Conservation (phyloP, 2,113 vertebrate genomes). For the Rissa tridactyla region DNA sequence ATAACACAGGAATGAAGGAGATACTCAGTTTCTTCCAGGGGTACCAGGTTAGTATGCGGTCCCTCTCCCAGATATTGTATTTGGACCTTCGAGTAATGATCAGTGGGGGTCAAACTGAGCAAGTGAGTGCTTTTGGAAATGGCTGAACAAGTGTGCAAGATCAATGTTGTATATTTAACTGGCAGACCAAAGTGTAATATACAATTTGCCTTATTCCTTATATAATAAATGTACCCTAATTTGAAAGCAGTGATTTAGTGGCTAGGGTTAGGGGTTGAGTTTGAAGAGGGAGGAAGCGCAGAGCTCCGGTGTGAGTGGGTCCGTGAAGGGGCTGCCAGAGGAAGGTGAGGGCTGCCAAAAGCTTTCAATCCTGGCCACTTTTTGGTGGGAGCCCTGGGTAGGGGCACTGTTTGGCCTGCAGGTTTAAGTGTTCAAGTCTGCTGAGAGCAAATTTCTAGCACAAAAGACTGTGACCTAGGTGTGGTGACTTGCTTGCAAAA, state of each 20-base stretch:
- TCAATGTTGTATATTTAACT: not conserved
- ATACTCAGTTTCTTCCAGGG: slow-evolving; percentile 97
- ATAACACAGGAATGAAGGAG: slow-evolving; percentile 93
- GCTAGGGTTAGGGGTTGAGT: not conserved
- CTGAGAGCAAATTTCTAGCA: not conserved
- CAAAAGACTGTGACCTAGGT: not conserved
- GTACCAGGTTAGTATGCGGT: slow-evolving; percentile 87
- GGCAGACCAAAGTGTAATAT: not conserved
- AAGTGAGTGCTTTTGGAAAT: not conserved
- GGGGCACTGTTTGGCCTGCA: not conserved
- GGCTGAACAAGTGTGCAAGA: not conserved
- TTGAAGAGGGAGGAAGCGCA: not conserved
- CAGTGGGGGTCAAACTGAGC: not conserved
- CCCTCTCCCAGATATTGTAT: not conserved
- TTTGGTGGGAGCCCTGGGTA: not conserved
- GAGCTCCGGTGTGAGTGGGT: not conserved
- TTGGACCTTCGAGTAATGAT: not conserved
- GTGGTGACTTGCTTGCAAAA: not conserved
- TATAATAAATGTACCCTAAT: not conserved
- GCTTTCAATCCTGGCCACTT: not conserved
- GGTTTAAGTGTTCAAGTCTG: not conserved
- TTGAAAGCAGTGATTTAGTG: not conserved
- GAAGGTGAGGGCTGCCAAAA: not conserved
- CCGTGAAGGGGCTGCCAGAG: not conserved
- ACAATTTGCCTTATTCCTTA: not conserved